Evolutionary conservation across 2,113 vertebrate genomes (phyloP), one percentile per base, ranked within the genome.

Genomic region (Puntigrus tetrazona): DNA sequence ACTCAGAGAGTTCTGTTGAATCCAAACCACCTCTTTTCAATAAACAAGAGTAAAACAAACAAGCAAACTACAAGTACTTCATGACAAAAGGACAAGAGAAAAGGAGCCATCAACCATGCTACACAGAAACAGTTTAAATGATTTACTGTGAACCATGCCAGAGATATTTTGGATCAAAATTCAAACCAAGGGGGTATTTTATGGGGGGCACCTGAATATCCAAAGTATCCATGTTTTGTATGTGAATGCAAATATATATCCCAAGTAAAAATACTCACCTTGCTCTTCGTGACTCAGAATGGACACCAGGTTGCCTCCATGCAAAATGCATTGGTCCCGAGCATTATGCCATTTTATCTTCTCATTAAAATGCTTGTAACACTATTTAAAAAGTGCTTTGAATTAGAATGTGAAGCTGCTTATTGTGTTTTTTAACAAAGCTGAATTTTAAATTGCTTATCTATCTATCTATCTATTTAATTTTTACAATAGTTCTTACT

Each of bases 231-330:
- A n/a, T 11, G 7, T 27, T 50, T 73, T 50, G 47, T 43, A 25
- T 74, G 41, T 41, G 5, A 13, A 47, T 45, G 41, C 16, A 29
- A 74, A 45, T 1, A 69, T 20, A 27, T n/a, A 16, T 9, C 10
- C 63, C 3, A 43, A 22, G 10, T 31, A 7, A 18, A n/a, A 22
- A 36, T 38, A 13, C 89, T 87, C 90, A 97, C 98, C 95, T 96
- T 99, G 97, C 65, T 97, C 95, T 89, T 88, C 91, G 16, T 95
- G 91, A 76, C 86, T 95, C 81, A 38, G 36, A 90, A 99, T 89
- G 10, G 96, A 94, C 47, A 90, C 95, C 86, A 99, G 89, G 89
- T 98, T 99, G 89, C 97, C 98, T 91, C 95, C 95, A 74, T 93
- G 91, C 79, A 86, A 89, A 47, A 91, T 85, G 89, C 98, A 99